Evolutionary conservation across 2,888 invertebrate species (phyloP).

Genomic region (Pseudococcus jackbeardsleyi): DNA sequence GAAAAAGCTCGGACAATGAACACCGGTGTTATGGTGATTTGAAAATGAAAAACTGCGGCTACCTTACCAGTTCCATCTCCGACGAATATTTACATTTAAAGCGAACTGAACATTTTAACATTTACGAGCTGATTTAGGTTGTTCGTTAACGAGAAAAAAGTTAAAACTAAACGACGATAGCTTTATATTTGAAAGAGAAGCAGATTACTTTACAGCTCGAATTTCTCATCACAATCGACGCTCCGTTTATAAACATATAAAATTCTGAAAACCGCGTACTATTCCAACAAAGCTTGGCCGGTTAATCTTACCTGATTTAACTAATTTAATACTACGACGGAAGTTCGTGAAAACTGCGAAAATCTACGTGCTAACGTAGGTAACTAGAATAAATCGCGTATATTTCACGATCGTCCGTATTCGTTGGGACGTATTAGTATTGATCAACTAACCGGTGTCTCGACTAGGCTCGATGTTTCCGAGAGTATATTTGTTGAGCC

Average conservation of each 20-base stretch:
- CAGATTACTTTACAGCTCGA: conserved; percentile 7
- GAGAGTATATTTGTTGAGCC: conserved; percentile 72
- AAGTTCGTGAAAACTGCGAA: conserved; percentile 21
- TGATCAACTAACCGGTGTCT: conserved; percentile 79
- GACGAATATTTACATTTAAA: conserved; percentile 34
- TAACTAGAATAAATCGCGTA: background rate
- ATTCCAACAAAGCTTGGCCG: conserved; percentile 33
- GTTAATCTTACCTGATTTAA: conserved; percentile 27
- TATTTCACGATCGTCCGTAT: conserved; percentile 29
- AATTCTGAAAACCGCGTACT: background rate
- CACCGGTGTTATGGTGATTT: conserved; percentile 5
- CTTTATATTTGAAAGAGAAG: conserved; percentile 7
- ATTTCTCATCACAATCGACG: background rate
- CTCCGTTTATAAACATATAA: background rate
- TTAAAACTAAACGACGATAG: background rate
- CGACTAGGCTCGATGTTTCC: conserved; percentile 78
- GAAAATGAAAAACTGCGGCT: conserved; percentile 35
- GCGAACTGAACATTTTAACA: background rate
- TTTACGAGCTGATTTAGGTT: background rate
- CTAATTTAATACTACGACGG: background rate
- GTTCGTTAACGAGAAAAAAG: conserved; percentile 44
- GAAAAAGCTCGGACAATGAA: conserved; percentile 14
- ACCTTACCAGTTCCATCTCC: background rate
- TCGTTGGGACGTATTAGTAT: background rate
- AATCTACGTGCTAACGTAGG: background rate